Evolutionary conservation across 2,888 invertebrate genomes (phyloP), one percentile per base, ranked within the genome.

Genomic region (Pollenia amentaria): DNA sequence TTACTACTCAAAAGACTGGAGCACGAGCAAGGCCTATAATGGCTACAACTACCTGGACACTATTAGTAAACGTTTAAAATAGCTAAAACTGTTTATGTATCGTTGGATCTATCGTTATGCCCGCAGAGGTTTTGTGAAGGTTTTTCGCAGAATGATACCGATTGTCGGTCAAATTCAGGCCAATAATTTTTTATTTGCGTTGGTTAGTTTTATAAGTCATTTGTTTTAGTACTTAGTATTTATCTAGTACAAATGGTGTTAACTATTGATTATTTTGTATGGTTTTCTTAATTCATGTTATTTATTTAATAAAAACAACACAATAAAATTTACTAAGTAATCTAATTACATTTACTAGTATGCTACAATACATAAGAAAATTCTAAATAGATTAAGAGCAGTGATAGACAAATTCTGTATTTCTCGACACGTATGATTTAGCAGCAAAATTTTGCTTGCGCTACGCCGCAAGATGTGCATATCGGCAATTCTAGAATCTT

Each of bases 1-100:
- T 72, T 89, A 89, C 42, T 91, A 90, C 79, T 88, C 88, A 75
- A 93, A 92, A 88, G 92, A 93, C 82, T 93, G 93, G 93, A 89
- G 89, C 62, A 90, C 90, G 80, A 92, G 90, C 87, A 92, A 92
- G 87, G 91, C 92, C 3, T 93, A 92, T 40, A 89, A 89, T 53
- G 92, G 91, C 42, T 90, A 92, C 80, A 91, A 91, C 89, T 91
- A 91, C 53, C 78, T 92, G 89, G 92, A 92, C 83, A 92, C 92
- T 44, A 92, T 92, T 40, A 91, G 92, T 85, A 91, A 92, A 87
- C 89, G 91, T 7, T 18, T 92, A 57, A 90, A 92, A 88, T 90
- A 89, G 89, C 88, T 78, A 70, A 82, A 76, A 48, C 9, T 0
- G n/a, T 29, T 18, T 6, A 16, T 67, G 2, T 84, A 84, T 85